phyloP scores from a whole-genome alignment of 2,888 invertebrate species.

The Tipula unca region DNA sequence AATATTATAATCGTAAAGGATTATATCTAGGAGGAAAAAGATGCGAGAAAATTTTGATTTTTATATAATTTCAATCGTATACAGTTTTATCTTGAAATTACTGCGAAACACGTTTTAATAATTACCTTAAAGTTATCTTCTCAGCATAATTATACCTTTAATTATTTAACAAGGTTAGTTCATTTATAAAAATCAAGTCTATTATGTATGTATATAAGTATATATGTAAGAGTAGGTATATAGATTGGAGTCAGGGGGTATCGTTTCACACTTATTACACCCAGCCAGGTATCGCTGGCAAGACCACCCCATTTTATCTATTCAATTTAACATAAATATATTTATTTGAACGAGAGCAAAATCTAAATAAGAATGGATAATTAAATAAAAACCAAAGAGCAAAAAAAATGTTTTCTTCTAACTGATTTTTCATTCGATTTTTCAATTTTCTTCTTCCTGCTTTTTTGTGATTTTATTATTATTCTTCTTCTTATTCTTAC shows the following conservation, averaged over 20 bases:
- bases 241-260: no score
- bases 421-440: background rate
- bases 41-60: background rate
- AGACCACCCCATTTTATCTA: background rate
- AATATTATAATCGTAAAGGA: background rate
- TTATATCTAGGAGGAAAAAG: background rate
- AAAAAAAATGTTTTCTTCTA: background rate
- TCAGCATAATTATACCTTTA: background rate
- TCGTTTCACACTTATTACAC: background rate
- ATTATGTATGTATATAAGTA: background rate
- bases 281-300: background rate
- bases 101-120: background rate
- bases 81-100: background rate
- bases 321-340: background rate
- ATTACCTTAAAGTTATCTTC: background rate
- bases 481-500: no score
- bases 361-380: background rate
- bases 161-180: background rate
- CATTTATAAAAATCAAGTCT: background rate
- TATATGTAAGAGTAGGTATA: no score
- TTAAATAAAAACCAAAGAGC: background rate
- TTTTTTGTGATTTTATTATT: background rate
- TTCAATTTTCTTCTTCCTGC: background rate
- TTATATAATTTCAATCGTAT: background rate
- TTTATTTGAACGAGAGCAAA: background rate